Base-by-base conservation (phyloP, 1,140 invertebrate genomes). In the Diplogasteroides magnus region DNA sequence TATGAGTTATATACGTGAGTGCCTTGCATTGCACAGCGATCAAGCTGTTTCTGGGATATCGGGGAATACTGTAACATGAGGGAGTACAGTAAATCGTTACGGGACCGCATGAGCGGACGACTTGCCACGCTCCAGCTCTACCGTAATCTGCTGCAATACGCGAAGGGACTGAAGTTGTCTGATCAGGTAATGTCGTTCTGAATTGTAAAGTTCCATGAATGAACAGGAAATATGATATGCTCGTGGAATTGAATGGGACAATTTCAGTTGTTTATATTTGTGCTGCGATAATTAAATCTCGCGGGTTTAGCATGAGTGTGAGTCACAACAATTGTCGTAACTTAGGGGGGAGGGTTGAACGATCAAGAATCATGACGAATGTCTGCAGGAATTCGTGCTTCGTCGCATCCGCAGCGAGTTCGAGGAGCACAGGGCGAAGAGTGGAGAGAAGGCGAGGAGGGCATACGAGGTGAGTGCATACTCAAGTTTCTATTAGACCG, bases 111-210 rank as follows among this genome's bases (percentile, higher is more conserved):
- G 37, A 48, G 37, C 37, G 37, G 6, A 19, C 37, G 19, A 48
- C 6, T 6, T 48, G 11, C 25, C 1, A 28, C 61, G 15, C 65
- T 72, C 1, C n/a, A 62, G 23, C 65, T 72, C 3, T 72, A 72
- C 48, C 55, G 61, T 2, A 25, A 64, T 15, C 32, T 72, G 0
- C 14, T 72, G 13, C 32, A n/a, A 2, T 72, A 72, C 70, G 32
- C 64, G 28, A 31, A 48, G 15, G 27, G 31, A 2, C 56, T 72
- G 1, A 67, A 72, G 37, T 48, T 56, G 14, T 67, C 70, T 28
- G 63, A 72, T 55, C 32, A 59, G 19, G 58, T 48, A 48, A 11
- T 48, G 6, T 11, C 37, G 19, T 19, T 48, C 19, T 11, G 37
- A 11, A 11, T 48, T 19, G 6, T 19, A 48, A 48, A 6, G 19